phyloP scores from a whole-genome alignment of 2,888 invertebrate species.

The Mamestra brassicae region DNA sequence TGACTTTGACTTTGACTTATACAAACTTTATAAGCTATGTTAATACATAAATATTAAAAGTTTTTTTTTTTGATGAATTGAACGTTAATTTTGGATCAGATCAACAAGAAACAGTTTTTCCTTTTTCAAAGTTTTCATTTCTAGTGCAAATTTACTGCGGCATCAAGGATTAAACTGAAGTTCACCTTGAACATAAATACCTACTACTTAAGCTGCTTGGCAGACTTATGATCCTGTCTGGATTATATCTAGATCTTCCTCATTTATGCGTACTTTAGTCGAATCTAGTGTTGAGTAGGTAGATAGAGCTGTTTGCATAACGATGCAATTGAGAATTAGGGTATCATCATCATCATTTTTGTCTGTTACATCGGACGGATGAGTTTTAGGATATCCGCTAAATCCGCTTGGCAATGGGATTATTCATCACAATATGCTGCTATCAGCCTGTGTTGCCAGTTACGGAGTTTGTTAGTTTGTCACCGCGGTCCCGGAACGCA shows the following conservation, averaged over 20 bases:
- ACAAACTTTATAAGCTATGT: too few relatives aligned
- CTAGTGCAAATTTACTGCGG: background rate
- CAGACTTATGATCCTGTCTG: background rate
- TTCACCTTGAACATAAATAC: slow-evolving; percentile 28
- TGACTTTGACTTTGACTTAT: too few relatives aligned
- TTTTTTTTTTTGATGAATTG: too few relatives aligned
- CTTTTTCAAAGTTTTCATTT: background rate
- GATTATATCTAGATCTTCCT: slow-evolving; percentile 20
- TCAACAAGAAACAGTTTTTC: background rate
- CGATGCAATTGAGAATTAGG: slow-evolving; percentile 1
- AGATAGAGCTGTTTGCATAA: background rate
- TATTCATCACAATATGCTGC: too few relatives aligned
- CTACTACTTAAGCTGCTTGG: slow-evolving; percentile 13
- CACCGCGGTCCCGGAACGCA: too few relatives aligned
- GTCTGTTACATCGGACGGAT: background rate
- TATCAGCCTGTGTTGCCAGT: too few relatives aligned
- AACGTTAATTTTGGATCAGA: too few relatives aligned
- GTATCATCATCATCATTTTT: background rate
- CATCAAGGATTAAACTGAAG: slow-evolving; percentile 5
- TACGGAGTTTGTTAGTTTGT: too few relatives aligned
- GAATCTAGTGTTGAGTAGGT: slow-evolving; percentile 34
- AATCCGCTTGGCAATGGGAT: background rate
- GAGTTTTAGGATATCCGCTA: background rate
- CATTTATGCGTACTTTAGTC: slow-evolving; percentile 24
- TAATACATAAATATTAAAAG: too few relatives aligned